These are phyloP conservation scores for Strix uralensis DNA, from an alignment of 2,113 vertebrate genomes.

Conservation along the genomic window DNA sequence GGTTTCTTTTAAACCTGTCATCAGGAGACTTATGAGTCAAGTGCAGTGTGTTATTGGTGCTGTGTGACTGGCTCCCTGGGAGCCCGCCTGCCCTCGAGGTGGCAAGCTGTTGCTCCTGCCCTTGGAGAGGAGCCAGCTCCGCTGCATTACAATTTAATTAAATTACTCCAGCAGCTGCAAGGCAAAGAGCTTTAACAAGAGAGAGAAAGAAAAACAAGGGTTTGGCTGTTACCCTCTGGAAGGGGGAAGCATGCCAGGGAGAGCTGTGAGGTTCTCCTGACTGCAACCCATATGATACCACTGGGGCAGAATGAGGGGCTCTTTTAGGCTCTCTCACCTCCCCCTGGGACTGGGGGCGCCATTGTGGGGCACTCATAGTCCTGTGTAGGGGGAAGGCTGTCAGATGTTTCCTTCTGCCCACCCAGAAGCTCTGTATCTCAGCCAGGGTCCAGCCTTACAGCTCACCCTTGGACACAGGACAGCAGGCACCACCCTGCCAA, in stretches of 20 bases:
- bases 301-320: rapidly evolving
- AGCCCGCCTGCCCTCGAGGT: constrained; percentile 32
- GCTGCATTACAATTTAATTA: constrained; percentile 2
- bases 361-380: neutral
- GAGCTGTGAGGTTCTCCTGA: neutral
- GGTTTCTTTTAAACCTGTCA: neutral
- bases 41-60: neutral
- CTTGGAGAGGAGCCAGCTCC: constrained; percentile 27
- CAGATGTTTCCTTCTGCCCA: neutral
- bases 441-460: rapidly evolving
- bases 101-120: constrained; percentile 42
- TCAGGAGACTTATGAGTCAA: neutral
- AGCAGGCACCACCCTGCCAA: neutral
- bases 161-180: constrained; percentile 14
- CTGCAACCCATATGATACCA: rapidly evolving
- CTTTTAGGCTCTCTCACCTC: neutral
- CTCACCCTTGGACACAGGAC: neutral
- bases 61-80: neutral
- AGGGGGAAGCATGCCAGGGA: neutral
- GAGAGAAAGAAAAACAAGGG: neutral
- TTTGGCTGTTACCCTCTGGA: neutral
- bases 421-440: neutral
- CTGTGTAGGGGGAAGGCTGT: neutral
- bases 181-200: neutral
- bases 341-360: neutral